Base-by-base conservation (phyloP, 1,140 invertebrate species). In the Saccostrea echinata region DNA sequence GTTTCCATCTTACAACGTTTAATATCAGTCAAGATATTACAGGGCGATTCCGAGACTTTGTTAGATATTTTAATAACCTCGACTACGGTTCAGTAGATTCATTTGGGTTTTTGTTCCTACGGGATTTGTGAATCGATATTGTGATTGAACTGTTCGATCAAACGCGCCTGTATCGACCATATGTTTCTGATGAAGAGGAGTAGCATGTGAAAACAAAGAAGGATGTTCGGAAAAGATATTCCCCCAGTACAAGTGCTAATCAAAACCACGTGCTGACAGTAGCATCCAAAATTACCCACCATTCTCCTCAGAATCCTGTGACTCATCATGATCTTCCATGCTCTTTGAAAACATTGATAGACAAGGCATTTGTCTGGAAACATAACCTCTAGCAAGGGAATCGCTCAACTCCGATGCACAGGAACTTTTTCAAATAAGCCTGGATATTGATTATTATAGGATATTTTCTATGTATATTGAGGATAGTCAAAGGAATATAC, bases 261-360 rank as follows among this genome's bases (percentile, higher is more conserved):
- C 68, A 76, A 18, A 30, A 33, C 30, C 68, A 76, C 68, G 27
- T 76, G 68, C 68, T 76, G 68, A 76, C 68, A 30, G 27, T 24
- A 76, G 24, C 68, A 76, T 33, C 24, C 27, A 1, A 76, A 76
- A 30, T 76, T 21, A 21, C 4, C 68, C 68, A 30, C 27, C 27
- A 27, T 76, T 76, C 64, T 71, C 24, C 68, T 33, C 68, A 33
- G 68, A 24, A 76, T 30, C 68, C 27, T 12, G 27, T 76, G 68
- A 76, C 68, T 76, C 68, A 76, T 30, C 68, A 18, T 76, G 68
- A 27, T 76, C 68, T 76, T 76, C 68, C 24, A 33, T 33, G 68
- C 24, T 76, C 68, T 76, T 76, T 76, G 68, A 76, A 76, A 35
- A 76, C 30, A 76, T 76, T 76, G 68, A 76, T 27, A 76, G 68